These are phyloP conservation scores for Macroteleia sp. DNA, from an alignment of 2,888 invertebrate genomes.

Conservation along the genomic window DNA sequence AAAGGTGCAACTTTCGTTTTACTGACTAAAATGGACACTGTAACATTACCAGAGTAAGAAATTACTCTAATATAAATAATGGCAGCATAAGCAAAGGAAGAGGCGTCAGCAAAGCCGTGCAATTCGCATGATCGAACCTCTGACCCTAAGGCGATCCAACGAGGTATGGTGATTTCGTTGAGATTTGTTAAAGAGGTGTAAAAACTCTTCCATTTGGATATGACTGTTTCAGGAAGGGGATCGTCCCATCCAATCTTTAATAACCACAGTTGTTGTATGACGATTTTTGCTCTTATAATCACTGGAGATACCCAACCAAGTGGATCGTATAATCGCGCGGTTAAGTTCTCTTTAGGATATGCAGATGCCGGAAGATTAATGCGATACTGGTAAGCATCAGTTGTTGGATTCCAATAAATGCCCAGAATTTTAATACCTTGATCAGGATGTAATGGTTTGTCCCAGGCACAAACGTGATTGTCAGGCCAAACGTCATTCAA, in stretches of 20 bases:
- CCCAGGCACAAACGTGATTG: too few relatives aligned
- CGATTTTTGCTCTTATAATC: constrained; percentile 6
- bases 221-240: too few relatives aligned
- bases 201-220: background rate
- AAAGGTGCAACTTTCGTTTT: background rate
- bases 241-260: constrained; percentile 2
- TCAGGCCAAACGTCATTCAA: too few relatives aligned
- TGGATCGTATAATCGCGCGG: background rate
- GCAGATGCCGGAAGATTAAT: too few relatives aligned
- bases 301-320: background rate
- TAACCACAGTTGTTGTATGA: constrained; percentile 6
- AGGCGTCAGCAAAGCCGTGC: background rate
- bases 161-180: background rate
- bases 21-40: background rate
- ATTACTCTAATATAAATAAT: background rate
- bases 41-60: background rate
- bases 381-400: too few relatives aligned
- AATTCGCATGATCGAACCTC: background rate
- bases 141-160: background rate
- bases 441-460: too few relatives aligned
- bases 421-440: too few relatives aligned
- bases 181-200: background rate
- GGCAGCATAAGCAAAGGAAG: background rate
- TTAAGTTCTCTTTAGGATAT: background rate
- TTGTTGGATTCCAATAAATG: too few relatives aligned